Conservation (phyloP, 2,113 vertebrate species). For the Colistium nudipinnis region DNA sequence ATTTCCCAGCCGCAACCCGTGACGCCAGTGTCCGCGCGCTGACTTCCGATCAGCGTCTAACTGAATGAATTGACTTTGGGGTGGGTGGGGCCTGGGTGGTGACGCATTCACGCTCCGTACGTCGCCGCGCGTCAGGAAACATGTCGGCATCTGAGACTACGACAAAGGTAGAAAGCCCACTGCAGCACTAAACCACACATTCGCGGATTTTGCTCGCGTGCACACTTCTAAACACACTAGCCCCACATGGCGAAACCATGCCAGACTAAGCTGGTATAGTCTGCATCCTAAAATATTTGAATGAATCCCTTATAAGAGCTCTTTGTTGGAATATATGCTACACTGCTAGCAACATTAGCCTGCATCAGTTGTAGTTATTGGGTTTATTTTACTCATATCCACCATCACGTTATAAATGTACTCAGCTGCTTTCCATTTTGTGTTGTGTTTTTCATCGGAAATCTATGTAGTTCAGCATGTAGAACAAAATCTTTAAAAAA, state of each 20-base stretch:
- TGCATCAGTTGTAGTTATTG: constrained; percentile 26
- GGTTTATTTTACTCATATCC: not conserved
- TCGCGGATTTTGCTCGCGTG: not conserved
- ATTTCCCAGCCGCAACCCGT: fast-evolving
- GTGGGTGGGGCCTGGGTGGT: constrained; percentile 11
- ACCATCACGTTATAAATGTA: not conserved
- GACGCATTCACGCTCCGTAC: constrained; percentile 46
- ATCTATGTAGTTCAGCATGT: not conserved
- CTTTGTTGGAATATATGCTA: constrained; percentile 48
- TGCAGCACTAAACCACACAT: not conserved
- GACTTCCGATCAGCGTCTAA: constrained; percentile 61
- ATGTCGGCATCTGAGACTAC: constrained; percentile 75
- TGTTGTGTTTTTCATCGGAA: too few species aligned
- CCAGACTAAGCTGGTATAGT: not conserved
- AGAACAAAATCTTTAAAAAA: not conserved
- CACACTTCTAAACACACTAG: not conserved
- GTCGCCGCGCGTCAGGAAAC: constrained; percentile 56
- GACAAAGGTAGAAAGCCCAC: constrained; percentile 71
- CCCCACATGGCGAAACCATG: fast-evolving
- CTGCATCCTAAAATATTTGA: not conserved
- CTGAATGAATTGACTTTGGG: not conserved
- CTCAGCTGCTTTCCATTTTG: too few species aligned
- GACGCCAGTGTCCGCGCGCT: constrained; percentile 17
- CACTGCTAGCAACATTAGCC: constrained; percentile 65
- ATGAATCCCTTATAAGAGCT: not conserved